phyloP scores from a whole-genome alignment of 2,888 invertebrate species.

The Lycophotia porphyrea region DNA sequence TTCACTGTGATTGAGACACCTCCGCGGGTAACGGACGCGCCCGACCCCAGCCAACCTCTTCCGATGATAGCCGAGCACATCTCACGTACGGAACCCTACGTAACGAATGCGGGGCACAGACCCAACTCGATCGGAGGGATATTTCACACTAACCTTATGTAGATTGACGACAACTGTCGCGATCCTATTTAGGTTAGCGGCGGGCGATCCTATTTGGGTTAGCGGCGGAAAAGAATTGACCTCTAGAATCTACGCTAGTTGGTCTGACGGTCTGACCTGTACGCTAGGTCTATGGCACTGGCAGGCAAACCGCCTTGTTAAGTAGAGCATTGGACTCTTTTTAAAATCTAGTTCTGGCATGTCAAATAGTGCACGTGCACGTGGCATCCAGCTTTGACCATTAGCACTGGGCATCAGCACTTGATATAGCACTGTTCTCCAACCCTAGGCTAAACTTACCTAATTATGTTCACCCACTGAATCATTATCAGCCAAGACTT shows the following conservation, averaged over 20 bases:
- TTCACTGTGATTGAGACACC: slow-evolving; percentile 50
- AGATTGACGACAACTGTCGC: slow-evolving; percentile 14
- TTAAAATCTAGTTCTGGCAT: not conserved
- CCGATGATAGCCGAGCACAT: slow-evolving; percentile 40
- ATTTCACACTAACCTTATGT: slow-evolving; percentile 27
- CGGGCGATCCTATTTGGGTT: slow-evolving; percentile 24
- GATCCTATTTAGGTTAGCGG: slow-evolving; percentile 25
- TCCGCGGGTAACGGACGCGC: slow-evolving; percentile 23
- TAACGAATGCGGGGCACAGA: slow-evolving; percentile 35
- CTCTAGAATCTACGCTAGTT: not conserved
- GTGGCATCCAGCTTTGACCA: not conserved
- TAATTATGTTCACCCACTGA: not conserved
- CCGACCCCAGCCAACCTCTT: slow-evolving; percentile 19
- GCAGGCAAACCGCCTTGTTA: not conserved
- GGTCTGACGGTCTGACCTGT: not conserved
- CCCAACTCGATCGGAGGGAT: slow-evolving; percentile 28
- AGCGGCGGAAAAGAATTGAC: not conserved
- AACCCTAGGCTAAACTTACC: not conserved
- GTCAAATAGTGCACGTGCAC: not conserved
- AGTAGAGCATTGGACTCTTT: not conserved
- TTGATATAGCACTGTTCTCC: not conserved
- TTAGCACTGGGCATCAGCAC: not conserved
- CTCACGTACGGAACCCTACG: slow-evolving; percentile 32
- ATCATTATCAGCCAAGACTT: not conserved
- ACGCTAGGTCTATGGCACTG: not conserved